Evolutionary conservation across 2,888 invertebrate species (phyloP).

Genomic region (Epinotia nisella): DNA sequence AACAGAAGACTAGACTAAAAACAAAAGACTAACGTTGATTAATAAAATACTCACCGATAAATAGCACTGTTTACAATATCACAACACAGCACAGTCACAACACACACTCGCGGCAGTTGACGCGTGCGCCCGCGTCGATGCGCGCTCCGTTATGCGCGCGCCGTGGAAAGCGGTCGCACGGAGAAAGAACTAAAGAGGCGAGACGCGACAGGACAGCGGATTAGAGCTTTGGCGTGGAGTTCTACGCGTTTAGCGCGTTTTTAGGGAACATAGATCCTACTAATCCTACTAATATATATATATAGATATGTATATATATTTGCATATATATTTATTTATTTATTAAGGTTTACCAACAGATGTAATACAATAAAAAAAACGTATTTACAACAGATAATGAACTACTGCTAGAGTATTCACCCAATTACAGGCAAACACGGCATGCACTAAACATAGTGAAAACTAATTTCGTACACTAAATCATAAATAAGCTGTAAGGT

Average conservation of each 20-base stretch:
- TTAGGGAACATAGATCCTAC: too few relatives aligned
- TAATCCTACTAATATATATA: too few relatives aligned
- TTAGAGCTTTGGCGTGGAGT: background rate
- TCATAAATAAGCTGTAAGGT: too few relatives aligned
- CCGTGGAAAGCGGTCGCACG: constrained; percentile 66
- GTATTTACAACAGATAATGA: too few relatives aligned
- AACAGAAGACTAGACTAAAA: background rate
- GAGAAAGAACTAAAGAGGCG: constrained; percentile 13
- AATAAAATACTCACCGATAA: constrained; percentile 14
- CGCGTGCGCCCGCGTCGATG: constrained; percentile 59
- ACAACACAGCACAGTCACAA: constrained; percentile 25
- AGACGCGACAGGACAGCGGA: background rate
- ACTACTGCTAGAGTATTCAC: too few relatives aligned
- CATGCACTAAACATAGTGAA: too few relatives aligned
- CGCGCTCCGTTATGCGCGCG: constrained; percentile 73
- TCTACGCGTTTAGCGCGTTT: background rate
- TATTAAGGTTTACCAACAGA: too few relatives aligned
- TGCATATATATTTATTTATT: too few relatives aligned
- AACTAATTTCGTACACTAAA: too few relatives aligned
- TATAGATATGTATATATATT: too few relatives aligned
- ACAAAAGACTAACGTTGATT: background rate
- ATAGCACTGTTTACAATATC: constrained; percentile 19
- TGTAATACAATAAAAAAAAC: too few relatives aligned
- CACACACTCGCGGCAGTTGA: constrained; percentile 10
- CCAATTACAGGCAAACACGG: too few relatives aligned